Evolutionary conservation across 2,113 vertebrate species (phyloP), one percentile per base, ranked within the genome.

Genomic region (Tiliqua scincoides): DNA sequence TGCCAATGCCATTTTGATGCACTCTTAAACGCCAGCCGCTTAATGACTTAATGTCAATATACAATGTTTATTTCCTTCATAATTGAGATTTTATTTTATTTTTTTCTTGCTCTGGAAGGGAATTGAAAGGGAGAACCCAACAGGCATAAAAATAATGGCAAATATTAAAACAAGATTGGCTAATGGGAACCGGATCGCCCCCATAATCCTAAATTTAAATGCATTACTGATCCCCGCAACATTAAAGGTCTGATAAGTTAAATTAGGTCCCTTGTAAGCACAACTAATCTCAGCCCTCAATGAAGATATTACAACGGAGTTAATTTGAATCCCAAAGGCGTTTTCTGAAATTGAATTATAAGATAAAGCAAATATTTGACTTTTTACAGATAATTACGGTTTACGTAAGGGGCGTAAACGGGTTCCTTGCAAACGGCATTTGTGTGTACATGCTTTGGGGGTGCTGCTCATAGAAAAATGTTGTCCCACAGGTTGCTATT

Each of bases 281-380:
- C 96, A 97, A 97, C 97, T 97, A 96, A 97, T 97, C 96, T 97
- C 95, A 95, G 94, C 94, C 95, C 95, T 95, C 96, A 96, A 97
- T 96, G 96, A 96, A 97, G 96, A 97, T 97, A 96, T 97, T 97
- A 97, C 93, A 95, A 95, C 95, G 92, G 92, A 90, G 76, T 96
- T 97, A 96, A 96, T 97, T 96, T 96, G 95, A 96, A 95, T 96
- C 96, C 96, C 95, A 96, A 94, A 97, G 96, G 95, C 96, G 94
- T 96, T n/a, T 95, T 93, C 92, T 90, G 91, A 97, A 97, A 97
- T 97, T 97, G 96, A 97, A 97, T 97, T 96, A 96, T 94, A 96
- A 96, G 96, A 97, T 96, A 96, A 97, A 96, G 93, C 95, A 97
- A 97, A 97, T 97, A 97, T 97, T 97, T 97, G 96, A 96, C 96